A percentile compares a stretch with the other conserved stretches of the same genome.
Evolutionary conservation across 2,797 vertebrate species (phyloP).

Genomic region (Uromys caudimaculatus): DNA sequence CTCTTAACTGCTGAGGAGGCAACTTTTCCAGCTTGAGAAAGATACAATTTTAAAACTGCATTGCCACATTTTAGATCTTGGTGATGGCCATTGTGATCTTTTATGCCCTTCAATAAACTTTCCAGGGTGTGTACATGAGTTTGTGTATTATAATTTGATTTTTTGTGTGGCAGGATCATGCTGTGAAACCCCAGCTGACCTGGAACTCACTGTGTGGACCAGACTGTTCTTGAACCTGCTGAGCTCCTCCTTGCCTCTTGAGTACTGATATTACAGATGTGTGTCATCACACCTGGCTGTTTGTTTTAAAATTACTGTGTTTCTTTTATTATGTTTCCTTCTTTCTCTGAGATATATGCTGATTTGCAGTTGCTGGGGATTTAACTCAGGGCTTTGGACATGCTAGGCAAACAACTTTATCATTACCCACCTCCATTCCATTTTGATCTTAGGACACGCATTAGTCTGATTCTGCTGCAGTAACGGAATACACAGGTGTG

Average conservation of each 20-base stretch:
- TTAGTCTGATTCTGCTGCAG: background rate
- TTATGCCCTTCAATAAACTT: background rate
- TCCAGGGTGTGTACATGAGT: background rate
- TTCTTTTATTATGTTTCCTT: background rate
- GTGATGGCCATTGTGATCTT: background rate
- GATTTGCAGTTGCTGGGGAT: background rate
- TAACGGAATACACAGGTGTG: background rate
- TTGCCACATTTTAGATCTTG: constrained; percentile 45
- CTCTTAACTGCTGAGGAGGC: background rate
- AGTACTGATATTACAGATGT: background rate
- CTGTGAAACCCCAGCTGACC: background rate
- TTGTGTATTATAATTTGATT: background rate
- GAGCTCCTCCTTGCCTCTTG: background rate
- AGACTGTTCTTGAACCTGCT: background rate
- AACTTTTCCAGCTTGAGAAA: background rate
- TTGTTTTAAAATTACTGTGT: background rate
- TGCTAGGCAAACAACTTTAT: background rate
- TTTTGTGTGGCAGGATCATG: background rate
- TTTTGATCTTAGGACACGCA: background rate
- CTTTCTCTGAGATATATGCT: background rate
- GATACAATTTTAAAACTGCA: constrained; percentile 18
- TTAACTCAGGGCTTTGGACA: background rate
- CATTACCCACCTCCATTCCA: background rate
- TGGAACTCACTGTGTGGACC: background rate
- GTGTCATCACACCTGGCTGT: background rate